Evolutionary conservation across 2,113 vertebrate species (phyloP).

Genomic region (Bambusicola thoracicus): DNA sequence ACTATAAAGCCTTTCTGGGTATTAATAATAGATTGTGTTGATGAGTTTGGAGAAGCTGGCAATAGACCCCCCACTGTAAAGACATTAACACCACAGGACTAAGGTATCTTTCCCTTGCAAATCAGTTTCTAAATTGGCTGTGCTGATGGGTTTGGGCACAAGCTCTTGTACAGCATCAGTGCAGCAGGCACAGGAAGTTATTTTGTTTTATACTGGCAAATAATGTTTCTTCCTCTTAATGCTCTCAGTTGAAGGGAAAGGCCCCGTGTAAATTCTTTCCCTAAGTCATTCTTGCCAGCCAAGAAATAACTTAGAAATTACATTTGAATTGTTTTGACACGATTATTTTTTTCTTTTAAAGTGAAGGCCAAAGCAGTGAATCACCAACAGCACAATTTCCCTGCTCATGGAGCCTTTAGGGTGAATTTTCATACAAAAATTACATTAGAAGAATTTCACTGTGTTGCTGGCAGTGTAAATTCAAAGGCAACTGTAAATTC

Average conservation of each 20-base stretch:
- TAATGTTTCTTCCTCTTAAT: conserved; percentile 35
- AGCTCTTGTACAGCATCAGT: conserved; percentile 3
- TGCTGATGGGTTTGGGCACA: conserved; percentile 68
- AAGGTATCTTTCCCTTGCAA: conserved; percentile 76
- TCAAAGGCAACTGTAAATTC: conserved; percentile 23
- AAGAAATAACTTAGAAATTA: conserved; percentile 64
- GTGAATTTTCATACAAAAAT: conserved; percentile 53
- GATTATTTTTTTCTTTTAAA: conserved; percentile 62
- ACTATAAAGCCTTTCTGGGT: conserved; percentile 77
- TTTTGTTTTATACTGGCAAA: conserved; percentile 65
- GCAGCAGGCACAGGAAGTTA: conserved; percentile 64
- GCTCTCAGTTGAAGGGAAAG: conserved; percentile 14
- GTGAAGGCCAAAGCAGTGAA: not conserved
- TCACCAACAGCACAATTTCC: conserved; percentile 6
- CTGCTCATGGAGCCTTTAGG: conserved; percentile 48
- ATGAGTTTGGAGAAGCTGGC: conserved; percentile 85
- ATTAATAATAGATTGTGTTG: conserved; percentile 88
- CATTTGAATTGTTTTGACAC: conserved; percentile 55
- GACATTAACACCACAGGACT: conserved; percentile 78
- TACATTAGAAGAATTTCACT: conserved; percentile 44
- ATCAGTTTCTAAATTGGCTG: conserved; percentile 79
- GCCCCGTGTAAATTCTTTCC: conserved; percentile 42
- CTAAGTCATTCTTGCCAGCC: conserved; percentile 41
- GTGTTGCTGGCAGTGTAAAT: conserved; percentile 53
- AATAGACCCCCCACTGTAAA: conserved; percentile 84